A percentile compares a stretch with the other conserved stretches of the same genome.
Conservation (phyloP, 2,797 vertebrate species). For the Fratercula arctica region DNA sequence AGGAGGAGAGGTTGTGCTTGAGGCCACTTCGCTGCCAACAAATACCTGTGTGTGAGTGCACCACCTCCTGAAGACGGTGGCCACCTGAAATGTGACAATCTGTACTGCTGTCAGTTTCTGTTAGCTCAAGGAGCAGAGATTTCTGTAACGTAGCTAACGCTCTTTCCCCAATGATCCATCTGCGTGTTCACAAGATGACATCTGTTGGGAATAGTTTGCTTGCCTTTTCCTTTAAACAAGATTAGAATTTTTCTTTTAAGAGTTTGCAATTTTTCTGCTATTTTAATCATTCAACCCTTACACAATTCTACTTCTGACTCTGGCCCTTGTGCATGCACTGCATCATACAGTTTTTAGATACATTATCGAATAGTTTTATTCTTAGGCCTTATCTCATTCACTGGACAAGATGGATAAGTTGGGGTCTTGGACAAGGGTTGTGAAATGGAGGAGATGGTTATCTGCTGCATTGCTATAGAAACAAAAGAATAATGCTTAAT, state of each 20-base stretch:
- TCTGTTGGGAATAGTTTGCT: background rate
- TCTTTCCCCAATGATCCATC: background rate
- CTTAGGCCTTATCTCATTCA: background rate
- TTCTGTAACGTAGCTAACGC: background rate
- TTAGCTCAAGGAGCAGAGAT: background rate
- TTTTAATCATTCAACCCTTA: background rate
- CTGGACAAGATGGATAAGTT: background rate
- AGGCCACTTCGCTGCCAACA: background rate
- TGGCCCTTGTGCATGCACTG: background rate
- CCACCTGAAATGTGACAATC: background rate
- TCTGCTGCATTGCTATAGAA: background rate
- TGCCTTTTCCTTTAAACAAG: background rate
- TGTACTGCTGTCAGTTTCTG: background rate
- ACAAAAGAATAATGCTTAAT: background rate
- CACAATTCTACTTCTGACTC: background rate
- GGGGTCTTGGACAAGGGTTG: background rate
- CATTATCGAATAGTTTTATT: background rate
- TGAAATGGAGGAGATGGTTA: background rate
- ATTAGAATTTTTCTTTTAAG: background rate
- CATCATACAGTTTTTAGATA: background rate
- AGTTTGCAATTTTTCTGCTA: background rate
- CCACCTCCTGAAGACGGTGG: background rate
- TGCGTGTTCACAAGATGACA: background rate
- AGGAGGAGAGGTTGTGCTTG: background rate
- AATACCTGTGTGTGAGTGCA: background rate